A percentile compares a stretch with the other conserved stretches of the same genome.
These are phyloP conservation scores for Drosophila neotestacea DNA, from an alignment of 2,888 invertebrate species.

Conservation along the genomic window DNA sequence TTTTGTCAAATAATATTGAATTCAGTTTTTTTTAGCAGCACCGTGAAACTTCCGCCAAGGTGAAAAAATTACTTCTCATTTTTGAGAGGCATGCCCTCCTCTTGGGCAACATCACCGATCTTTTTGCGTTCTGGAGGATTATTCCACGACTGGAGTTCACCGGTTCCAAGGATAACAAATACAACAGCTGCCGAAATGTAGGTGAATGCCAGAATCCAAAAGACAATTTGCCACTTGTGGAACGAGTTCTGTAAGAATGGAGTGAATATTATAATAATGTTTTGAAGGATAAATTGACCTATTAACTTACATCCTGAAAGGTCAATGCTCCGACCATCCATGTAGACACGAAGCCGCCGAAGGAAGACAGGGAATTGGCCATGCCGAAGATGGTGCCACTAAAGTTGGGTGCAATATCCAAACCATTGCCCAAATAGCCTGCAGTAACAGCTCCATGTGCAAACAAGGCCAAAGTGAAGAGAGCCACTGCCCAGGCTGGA, in stretches of 20 bases:
- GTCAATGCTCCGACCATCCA: conserved; percentile 93
- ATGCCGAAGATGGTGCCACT: conserved; percentile 95
- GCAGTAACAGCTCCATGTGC: conserved; percentile 94
- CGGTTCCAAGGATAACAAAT: conserved; percentile 88
- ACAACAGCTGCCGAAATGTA: conserved; percentile 89
- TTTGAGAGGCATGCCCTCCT: conserved; percentile 85
- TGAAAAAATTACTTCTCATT: conserved; percentile 68
- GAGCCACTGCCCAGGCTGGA: conserved; percentile 90
- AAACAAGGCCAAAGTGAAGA: conserved; percentile 92
- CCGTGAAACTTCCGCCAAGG: conserved; percentile 7
- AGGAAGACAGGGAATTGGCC: conserved; percentile 94
- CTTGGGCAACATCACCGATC: conserved; percentile 72
- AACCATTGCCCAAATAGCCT: conserved; percentile 93
- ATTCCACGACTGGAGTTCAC: conserved; percentile 88
- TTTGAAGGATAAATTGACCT: background rate
- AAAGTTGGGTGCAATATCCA: conserved; percentile 95
- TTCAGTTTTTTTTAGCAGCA: conserved; percentile 6
- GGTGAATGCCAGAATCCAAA: conserved; percentile 91
- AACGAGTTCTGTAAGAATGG: conserved; percentile 88
- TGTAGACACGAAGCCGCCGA: conserved; percentile 93
- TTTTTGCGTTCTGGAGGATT: conserved; percentile 83
- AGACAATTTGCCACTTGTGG: conserved; percentile 92
- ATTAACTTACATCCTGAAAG: conserved; percentile 88
- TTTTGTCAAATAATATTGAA: conserved; percentile 16
- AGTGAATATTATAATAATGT: background rate